Percentiles rank a stretch among this genome's conserved stretches.
phyloP scores from a whole-genome alignment of 2,888 invertebrate species.

The Teleiodes luculella region DNA sequence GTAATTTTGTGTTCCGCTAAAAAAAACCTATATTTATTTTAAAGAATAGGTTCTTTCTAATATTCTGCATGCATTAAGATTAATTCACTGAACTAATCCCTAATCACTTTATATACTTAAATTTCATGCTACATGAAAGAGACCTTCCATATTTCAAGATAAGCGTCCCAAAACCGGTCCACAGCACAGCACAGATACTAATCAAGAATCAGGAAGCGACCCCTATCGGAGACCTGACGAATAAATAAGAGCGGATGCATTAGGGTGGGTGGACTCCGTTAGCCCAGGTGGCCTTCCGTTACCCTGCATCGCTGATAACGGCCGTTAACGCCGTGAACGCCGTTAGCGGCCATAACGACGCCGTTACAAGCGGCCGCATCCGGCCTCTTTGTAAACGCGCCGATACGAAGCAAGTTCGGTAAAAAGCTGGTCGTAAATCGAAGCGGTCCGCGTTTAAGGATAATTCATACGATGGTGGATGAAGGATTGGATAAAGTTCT shows the following conservation, averaged over 20 bases:
- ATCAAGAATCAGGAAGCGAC: conserved; percentile 48
- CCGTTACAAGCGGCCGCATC: conserved; percentile 72
- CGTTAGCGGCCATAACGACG: conserved; percentile 69
- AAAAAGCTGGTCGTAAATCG: conserved; percentile 46
- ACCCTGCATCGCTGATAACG: conserved; percentile 63
- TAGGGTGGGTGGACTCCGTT: conserved; percentile 60
- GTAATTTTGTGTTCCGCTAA: too few species aligned
- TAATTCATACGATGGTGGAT: background rate
- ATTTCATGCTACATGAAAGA: too few species aligned
- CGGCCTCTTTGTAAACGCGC: conserved; percentile 53
- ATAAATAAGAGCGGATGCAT: conserved; percentile 77
- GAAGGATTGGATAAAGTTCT: too few species aligned
- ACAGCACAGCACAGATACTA: background rate
- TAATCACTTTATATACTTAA: too few species aligned
- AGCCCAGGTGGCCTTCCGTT: conserved; percentile 68
- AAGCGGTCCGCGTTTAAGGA: conserved; percentile 31
- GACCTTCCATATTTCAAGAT: background rate
- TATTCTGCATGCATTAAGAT: too few species aligned
- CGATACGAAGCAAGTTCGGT: conserved; percentile 33
- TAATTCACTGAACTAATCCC: too few species aligned
- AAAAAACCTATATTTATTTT: too few species aligned
- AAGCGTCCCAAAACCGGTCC: background rate
- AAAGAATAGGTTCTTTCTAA: too few species aligned
- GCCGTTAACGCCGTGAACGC: conserved; percentile 55
- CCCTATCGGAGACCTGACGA: conserved; percentile 45